Conservation (phyloP, 1,140 invertebrate genomes). For the Trialeurodes vaporariorum region DNA sequence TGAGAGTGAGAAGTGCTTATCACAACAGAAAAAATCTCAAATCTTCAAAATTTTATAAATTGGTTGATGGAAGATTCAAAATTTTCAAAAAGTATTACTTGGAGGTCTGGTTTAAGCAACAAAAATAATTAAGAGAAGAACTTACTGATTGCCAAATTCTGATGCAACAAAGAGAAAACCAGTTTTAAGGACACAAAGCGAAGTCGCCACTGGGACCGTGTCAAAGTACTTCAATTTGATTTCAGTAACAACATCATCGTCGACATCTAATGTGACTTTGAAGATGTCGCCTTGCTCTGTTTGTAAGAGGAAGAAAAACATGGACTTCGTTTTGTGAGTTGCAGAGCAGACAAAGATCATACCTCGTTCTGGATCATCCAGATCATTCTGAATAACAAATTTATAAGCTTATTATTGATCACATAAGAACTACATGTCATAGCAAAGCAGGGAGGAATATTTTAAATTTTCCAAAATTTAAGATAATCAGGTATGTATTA, state of each 20-base stretch:
- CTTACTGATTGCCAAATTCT: slow-evolving; percentile 99
- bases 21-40: slow-evolving; percentile 3
- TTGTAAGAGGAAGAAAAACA: slow-evolving; percentile 94
- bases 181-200: slow-evolving; percentile 97
- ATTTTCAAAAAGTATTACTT: not conserved
- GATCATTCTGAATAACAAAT: slow-evolving; percentile 84
- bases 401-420: too few species aligned
- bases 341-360: slow-evolving; percentile 99
- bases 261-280: slow-evolving; percentile 96
- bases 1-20: not conserved
- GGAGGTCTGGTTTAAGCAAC: not conserved
- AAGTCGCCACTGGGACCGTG: slow-evolving; percentile 89
- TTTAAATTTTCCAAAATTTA: too few species aligned
- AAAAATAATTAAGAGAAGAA: slow-evolving; percentile 29
- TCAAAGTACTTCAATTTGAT: slow-evolving; percentile 99
- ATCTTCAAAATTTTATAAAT: not conserved
- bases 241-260: slow-evolving; percentile 97
- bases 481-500: too few species aligned
- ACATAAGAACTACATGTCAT: too few species aligned
- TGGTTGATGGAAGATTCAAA: slow-evolving; percentile 1
- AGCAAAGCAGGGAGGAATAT: too few species aligned
- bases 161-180: slow-evolving; percentile 97
- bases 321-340: slow-evolving; percentile 97
- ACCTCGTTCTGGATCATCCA: slow-evolving; percentile 97
- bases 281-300: slow-evolving; percentile 97